Evolutionary conservation across 2,888 invertebrate genomes (phyloP), one percentile per base, ranked within the genome.

Genomic region (Microplitis deprimator): DNA sequence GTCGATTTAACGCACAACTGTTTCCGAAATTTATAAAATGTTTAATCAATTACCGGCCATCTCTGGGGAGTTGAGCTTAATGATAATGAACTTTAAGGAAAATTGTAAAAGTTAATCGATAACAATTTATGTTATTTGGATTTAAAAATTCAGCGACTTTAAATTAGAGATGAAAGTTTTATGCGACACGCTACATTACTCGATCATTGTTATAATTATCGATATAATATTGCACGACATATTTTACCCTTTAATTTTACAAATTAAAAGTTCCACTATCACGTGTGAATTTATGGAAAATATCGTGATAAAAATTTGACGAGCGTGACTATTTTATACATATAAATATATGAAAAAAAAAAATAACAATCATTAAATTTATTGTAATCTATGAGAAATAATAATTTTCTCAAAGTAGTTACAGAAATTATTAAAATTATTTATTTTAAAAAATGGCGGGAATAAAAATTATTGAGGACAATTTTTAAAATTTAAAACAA

Each of bases 161-260:
- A 29, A 29, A 29, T 29, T 29, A 29, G 29, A 29, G 29, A 29
- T 29, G 29, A 29, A 29, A 29, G 29, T 29, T 17, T 62, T 62
- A 20, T 62, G 20, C 8, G 16, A 20, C 62, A 62, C 20, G 16
- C 16, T 17, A 62, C 20, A 62, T 16, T 50, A 82, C 81, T 84
- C 84, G 80, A 84, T 84, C 83, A 84, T 84, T 83, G 82, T 85
- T 84, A 85, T 17, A 17, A 83, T 80, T 84, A 77, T 79, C 77
- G 78, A 65, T 78, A 68, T 79, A 80, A 78, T 77, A 78, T 79
- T 77, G 71, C n/a, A 38, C 39, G 16, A 62, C 29, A 38, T 62
- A n/a, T 72, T 16, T 29, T 64, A 50, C 62, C 65, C 41, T 50
- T 50, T 73, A 73, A 73, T 73, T 73, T 38, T 10, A 6, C 16